Percentiles rank a stretch among this genome's conserved stretches.
Conservation (phyloP, 1,140 invertebrate genomes). For the Drosophila repletoides region DNA sequence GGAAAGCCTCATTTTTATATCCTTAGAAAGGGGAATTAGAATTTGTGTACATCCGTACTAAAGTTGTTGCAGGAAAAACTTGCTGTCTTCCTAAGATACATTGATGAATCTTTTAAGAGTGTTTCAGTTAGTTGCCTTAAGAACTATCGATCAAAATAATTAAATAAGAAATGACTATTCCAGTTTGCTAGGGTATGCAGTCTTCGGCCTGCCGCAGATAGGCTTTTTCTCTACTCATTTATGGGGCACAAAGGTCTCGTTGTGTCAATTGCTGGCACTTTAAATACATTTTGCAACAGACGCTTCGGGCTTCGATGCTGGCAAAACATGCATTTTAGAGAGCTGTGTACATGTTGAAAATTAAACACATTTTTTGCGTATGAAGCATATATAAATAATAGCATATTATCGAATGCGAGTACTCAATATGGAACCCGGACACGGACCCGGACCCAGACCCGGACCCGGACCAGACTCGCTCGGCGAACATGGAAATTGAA, state of each 20-base stretch:
- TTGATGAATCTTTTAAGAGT: no score
- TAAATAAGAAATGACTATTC: no score
- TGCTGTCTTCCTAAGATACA: no score
- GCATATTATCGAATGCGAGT: conserved; percentile 15
- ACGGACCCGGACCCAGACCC: not conserved
- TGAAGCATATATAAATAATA: conserved; percentile 18
- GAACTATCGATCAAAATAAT: no score
- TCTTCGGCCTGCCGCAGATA: not conserved
- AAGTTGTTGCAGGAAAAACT: no score
- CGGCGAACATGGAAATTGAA: conserved; percentile 62
- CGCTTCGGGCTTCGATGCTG: conserved; percentile 8
- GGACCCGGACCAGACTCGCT: not conserved
- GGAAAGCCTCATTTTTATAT: no score
- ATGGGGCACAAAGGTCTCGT: no score
- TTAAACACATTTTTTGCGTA: conserved; percentile 10
- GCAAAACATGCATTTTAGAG: conserved; percentile 23
- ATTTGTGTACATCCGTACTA: no score
- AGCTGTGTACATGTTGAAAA: conserved; percentile 14
- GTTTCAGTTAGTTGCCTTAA: no score
- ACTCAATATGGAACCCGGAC: not conserved
- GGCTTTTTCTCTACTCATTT: no score
- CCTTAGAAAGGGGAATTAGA: no score
- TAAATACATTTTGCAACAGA: conserved; percentile 29
- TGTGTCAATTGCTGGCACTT: conserved; percentile 23
- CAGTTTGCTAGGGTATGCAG: no score